Percentiles rank a stretch among this genome's conserved stretches.
Evolutionary conservation across 2,888 invertebrate genomes (phyloP).

Genomic region (Andrena bucephala): DNA sequence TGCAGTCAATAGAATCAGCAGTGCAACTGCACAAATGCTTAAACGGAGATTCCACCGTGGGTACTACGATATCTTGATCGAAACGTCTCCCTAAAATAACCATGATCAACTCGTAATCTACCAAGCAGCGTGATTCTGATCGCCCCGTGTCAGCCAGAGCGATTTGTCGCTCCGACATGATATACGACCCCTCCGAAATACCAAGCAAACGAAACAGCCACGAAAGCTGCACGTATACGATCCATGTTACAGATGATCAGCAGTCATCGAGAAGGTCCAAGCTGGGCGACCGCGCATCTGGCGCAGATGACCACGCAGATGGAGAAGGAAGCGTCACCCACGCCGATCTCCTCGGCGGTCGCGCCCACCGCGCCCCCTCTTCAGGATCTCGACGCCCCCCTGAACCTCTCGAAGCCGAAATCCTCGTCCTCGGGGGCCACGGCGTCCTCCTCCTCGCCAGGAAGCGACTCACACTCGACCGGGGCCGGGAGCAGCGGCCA

Average conservation of each 20-base stretch:
- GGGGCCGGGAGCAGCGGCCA: conserved; percentile 83
- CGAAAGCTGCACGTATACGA: neutral
- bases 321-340: conserved; percentile 83
- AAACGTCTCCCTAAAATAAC: conserved; percentile 8
- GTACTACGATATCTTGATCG: neutral
- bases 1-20: no score
- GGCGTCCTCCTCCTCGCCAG: conserved; percentile 84
- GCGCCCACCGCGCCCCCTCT: conserved; percentile 82
- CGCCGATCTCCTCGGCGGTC: conserved; percentile 81
- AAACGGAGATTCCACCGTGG: no score
- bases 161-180: conserved; percentile 12
- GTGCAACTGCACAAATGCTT: no score
- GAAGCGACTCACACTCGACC: conserved; percentile 86
- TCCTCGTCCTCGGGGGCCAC: conserved; percentile 85
- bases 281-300: conserved; percentile 91
- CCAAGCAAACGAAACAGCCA: neutral
- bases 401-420: conserved; percentile 96
- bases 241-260: conserved; percentile 86
- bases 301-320: conserved; percentile 88
- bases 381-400: conserved; percentile 92
- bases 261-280: conserved; percentile 85
- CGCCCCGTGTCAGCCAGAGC: neutral
- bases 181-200: conserved; percentile 20
- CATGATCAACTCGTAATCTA: conserved; percentile 9
- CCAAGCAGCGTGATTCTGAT: conserved; percentile 12